A percentile compares a stretch with the other conserved stretches of the same genome.
Evolutionary conservation across 2,113 vertebrate species (phyloP).

Genomic region (Bos indicus): DNA sequence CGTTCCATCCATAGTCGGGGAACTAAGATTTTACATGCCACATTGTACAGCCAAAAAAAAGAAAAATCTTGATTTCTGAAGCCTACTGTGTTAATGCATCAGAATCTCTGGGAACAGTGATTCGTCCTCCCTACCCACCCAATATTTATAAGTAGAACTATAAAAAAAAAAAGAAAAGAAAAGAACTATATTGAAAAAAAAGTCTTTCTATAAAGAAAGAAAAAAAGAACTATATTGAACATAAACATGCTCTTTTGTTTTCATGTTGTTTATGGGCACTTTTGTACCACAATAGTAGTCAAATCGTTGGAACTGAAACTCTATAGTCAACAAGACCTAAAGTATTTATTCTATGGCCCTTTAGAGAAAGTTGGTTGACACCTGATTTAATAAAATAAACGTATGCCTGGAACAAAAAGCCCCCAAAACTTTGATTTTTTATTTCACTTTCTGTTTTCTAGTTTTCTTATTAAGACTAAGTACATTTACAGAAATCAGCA

Average conservation of each 20-base stretch:
- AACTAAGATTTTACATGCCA: background rate
- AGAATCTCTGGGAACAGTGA: background rate
- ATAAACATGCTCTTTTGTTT: background rate
- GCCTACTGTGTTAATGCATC: background rate
- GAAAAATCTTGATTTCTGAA: background rate
- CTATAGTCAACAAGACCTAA: background rate
- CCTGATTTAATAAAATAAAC: conserved; percentile 6
- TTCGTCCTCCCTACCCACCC: background rate
- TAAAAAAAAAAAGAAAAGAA: background rate
- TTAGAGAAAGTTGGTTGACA: background rate
- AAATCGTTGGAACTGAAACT: background rate
- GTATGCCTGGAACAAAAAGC: background rate
- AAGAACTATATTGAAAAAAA: background rate
- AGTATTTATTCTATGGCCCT: background rate
- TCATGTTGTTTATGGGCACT: background rate
- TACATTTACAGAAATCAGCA: background rate
- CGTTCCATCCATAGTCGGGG: background rate
- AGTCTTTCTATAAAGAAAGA: background rate
- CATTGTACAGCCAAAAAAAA: background rate
- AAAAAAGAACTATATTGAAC: background rate
- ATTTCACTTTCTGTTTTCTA: background rate
- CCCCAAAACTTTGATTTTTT: background rate
- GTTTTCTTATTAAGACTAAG: background rate
- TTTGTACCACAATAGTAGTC: background rate
- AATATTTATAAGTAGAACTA: background rate